Conservation (phyloP, 2,888 invertebrate species). For the Pandemis heparana region DNA sequence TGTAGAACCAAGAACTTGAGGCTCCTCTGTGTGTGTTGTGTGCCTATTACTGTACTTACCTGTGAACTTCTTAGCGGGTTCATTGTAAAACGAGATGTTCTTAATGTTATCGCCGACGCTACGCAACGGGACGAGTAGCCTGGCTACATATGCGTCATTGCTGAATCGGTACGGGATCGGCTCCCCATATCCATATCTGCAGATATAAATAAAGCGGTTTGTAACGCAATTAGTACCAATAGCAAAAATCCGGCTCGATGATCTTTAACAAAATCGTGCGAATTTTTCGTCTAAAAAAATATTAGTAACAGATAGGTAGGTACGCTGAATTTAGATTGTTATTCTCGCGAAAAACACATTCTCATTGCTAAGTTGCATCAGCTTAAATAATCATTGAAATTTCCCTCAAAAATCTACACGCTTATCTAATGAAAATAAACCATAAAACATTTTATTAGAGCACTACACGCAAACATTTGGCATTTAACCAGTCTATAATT, state of each 20-base stretch:
- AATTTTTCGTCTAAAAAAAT: neutral
- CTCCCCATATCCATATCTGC: conserved; percentile 84
- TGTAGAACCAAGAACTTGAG: neutral
- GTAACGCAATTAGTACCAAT: neutral
- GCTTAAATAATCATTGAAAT: conserved; percentile 16
- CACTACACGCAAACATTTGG: conserved; percentile 69
- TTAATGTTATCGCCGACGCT: conserved; percentile 87
- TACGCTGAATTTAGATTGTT: neutral
- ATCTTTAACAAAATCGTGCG: neutral
- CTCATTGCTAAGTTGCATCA: neutral
- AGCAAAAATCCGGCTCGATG: neutral
- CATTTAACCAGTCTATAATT: conserved; percentile 80
- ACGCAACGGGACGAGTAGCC: conserved; percentile 88
- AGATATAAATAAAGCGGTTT: conserved; percentile 31
- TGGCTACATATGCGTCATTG: conserved; percentile 90
- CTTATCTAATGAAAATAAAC: conserved; percentile 65
- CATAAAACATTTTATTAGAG: conserved; percentile 67
- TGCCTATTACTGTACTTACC: conserved; percentile 76
- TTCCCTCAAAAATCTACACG: conserved; percentile 21
- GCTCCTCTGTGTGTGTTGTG: conserved; percentile 41
- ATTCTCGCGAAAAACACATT: neutral
- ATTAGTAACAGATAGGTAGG: neutral
- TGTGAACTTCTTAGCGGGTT: conserved; percentile 89
- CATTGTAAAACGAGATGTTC: conserved; percentile 88
- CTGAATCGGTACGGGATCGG: conserved; percentile 87